Conservation (phyloP, 2,888 invertebrate genomes). For the Agrochola litura region DNA sequence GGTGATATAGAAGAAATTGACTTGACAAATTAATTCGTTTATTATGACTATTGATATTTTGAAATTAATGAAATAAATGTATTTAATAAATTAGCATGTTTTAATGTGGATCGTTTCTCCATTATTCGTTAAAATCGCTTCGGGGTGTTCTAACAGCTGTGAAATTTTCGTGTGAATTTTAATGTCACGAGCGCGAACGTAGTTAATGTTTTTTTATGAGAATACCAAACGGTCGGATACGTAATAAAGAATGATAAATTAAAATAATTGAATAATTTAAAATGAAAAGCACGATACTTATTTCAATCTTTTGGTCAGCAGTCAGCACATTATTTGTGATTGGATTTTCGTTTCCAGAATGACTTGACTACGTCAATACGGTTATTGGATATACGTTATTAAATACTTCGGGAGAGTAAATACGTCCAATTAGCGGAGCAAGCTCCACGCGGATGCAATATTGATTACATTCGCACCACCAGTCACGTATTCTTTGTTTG, state of each 20-base stretch:
- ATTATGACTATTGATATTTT: constrained; percentile 14
- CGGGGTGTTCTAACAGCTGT: constrained; percentile 46
- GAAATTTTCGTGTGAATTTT: constrained; percentile 55
- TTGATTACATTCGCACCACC: constrained; percentile 59
- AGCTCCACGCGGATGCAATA: constrained; percentile 60
- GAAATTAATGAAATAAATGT: constrained; percentile 28
- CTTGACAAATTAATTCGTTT: not conserved
- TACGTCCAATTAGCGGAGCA: constrained; percentile 57
- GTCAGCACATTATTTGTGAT: constrained; percentile 13
- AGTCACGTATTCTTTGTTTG: constrained; percentile 62
- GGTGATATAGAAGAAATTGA: constrained; percentile 9
- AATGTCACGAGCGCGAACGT: constrained; percentile 28
- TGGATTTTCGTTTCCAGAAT: constrained; percentile 12
- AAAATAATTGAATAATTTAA: constrained; percentile 15
- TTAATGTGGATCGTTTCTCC: constrained; percentile 29
- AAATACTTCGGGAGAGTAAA: constrained; percentile 43
- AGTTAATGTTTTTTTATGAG: constrained; percentile 28
- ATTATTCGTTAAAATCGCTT: constrained; percentile 39
- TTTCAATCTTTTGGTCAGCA: not conserved
- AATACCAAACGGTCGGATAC: constrained; percentile 26
- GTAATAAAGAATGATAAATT: constrained; percentile 31
- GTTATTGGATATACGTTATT: constrained; percentile 46
- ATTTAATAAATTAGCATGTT: constrained; percentile 45
- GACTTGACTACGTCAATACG: constrained; percentile 7
- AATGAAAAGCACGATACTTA: not conserved